A percentile compares a stretch with the other conserved stretches of the same genome.
phyloP scores from a whole-genome alignment of 2,113 vertebrate genomes.

The Siniperca knerii region DNA sequence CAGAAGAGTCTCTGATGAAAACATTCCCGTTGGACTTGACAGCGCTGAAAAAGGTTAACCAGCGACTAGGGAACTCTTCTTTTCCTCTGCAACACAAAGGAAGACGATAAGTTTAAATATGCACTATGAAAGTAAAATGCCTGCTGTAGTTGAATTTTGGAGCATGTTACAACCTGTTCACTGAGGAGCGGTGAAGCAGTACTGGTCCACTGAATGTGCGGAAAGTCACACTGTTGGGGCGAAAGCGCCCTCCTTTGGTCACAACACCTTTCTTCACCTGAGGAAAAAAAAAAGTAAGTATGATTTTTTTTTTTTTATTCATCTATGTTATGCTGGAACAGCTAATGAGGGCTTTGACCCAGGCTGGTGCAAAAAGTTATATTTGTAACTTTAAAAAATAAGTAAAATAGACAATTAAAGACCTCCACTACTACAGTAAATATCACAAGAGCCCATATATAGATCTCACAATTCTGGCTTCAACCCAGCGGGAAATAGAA shows the following conservation, averaged over 20 bases:
- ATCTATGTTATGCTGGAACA: neutral
- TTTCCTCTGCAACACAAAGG: conserved; percentile 81
- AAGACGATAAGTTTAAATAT: neutral
- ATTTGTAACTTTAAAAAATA: neutral
- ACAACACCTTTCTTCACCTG: conserved; percentile 93
- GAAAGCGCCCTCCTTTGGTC: conserved; percentile 92
- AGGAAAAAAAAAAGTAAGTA: neutral
- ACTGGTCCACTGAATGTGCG: conserved; percentile 90
- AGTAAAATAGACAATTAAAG: neutral
- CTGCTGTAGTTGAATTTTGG: neutral
- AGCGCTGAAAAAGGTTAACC: conserved; percentile 95
- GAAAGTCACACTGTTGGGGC: conserved; percentile 87
- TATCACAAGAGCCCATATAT: neutral
- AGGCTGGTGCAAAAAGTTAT: neutral
- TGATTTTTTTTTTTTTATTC: too few species aligned
- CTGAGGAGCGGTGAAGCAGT: conserved; percentile 93
- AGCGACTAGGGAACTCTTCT: conserved; percentile 88
- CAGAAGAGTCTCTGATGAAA: conserved; percentile 94
- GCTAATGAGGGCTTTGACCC: neutral
- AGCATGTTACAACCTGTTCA: conserved; percentile 88
- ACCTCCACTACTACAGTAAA: neutral
- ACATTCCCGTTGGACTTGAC: conserved; percentile 91
- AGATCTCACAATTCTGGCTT: neutral
- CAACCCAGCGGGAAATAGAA: neutral
- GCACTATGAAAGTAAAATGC: rapidly evolving